Percentiles rank a stretch among this genome's conserved stretches.
These are phyloP conservation scores for Erpobdella octoculata DNA, from an alignment of 2,888 invertebrate genomes.

Conservation along the genomic window DNA sequence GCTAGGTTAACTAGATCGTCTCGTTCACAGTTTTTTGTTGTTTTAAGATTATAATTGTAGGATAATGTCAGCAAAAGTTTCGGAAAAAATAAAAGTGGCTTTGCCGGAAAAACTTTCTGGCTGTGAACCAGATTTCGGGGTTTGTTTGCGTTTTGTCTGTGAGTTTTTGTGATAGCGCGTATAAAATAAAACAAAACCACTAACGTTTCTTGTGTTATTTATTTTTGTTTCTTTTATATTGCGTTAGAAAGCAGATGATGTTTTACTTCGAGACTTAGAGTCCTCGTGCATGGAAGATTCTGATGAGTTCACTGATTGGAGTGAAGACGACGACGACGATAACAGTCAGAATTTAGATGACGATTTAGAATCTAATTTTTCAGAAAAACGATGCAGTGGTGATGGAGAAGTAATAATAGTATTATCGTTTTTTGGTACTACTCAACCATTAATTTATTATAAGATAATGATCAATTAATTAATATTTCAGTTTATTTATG, in stretches of 20 bases:
- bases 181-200: not conserved
- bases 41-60: not conserved
- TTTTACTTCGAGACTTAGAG: not conserved
- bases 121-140: not conserved
- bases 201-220: not conserved
- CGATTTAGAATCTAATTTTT: slow-evolving; percentile 13
- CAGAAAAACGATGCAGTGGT: slow-evolving; percentile 17
- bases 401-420: slow-evolving; percentile 20
- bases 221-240: not conserved
- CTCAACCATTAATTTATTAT: not conserved
- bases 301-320: slow-evolving; percentile 25
- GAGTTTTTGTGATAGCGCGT: not conserved
- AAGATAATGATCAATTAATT: not conserved
- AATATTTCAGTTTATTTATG: not conserved
- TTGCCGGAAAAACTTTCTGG: not conserved
- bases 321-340: slow-evolving; percentile 24
- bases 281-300: not conserved
- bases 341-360: slow-evolving; percentile 23
- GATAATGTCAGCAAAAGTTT: not conserved
- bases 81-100: not conserved
- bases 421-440: not conserved
- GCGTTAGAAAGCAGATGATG: not conserved
- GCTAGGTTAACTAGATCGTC: not conserved
- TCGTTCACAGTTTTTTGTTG: not conserved
- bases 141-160: not conserved